Percentiles rank a stretch among this genome's conserved stretches.
These are phyloP conservation scores for Philaenus spumarius DNA, from an alignment of 1,140 invertebrate genomes.

Conservation along the genomic window DNA sequence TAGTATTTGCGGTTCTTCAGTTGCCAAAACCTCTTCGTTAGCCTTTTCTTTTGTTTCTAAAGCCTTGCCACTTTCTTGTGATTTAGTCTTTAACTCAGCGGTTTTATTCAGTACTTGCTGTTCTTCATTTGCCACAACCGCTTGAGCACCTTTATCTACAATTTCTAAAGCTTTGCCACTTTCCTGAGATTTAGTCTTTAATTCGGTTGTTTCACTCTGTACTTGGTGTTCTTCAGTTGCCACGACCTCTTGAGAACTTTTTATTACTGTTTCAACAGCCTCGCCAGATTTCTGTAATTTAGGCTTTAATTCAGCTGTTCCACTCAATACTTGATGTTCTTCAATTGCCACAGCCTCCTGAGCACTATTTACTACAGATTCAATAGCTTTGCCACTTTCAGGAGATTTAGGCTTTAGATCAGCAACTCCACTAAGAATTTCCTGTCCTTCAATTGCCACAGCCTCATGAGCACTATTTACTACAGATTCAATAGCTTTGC, in stretches of 20 bases:
- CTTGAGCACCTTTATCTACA: no score
- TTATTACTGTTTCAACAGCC: no score
- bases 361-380: background rate
- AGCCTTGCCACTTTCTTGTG: no score
- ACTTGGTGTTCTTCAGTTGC: no score
- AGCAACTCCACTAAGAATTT: background rate
- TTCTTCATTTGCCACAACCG: no score
- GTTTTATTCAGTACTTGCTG: no score
- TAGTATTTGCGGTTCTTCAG: slow-evolving; percentile 8
- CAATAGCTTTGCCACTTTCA: background rate
- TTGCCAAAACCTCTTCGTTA: background rate
- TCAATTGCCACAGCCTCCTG: background rate
- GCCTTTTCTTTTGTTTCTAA: no score
- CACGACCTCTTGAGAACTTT: no score
- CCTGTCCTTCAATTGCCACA: background rate
- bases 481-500: background rate
- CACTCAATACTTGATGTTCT: background rate
- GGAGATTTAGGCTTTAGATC: background rate
- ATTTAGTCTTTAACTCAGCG: no score
- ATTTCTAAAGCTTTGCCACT: no score
- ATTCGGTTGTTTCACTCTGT: background rate
- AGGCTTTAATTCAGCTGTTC: background rate
- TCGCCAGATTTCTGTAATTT: no score
- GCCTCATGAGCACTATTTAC: background rate
- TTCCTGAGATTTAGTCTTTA: background rate